These are phyloP conservation scores for Andrena bicolor DNA, from an alignment of 2,888 invertebrate genomes.

Conservation along the genomic window DNA sequence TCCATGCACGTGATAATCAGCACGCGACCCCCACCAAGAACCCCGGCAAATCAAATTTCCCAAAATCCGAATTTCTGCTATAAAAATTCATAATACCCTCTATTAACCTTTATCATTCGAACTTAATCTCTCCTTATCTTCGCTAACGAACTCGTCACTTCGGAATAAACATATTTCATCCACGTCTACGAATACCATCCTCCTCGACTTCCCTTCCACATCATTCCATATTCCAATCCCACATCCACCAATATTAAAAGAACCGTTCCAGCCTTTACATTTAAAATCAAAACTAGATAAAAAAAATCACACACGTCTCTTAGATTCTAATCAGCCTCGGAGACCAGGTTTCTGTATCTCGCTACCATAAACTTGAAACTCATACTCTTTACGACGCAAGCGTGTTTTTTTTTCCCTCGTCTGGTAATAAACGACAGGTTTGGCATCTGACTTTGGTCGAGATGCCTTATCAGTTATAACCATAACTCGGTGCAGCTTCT, in stretches of 20 bases:
- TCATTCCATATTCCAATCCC: not conserved
- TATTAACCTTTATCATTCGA: too few relatives aligned
- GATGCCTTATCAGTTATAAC: constrained; percentile 20
- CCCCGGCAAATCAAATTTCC: too few relatives aligned
- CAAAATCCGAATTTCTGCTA: too few relatives aligned
- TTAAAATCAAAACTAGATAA: not conserved
- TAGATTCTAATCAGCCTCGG: not conserved
- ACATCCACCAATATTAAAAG: not conserved
- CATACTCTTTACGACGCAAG: not conserved
- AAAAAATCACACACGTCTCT: not conserved
- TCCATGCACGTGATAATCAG: too few relatives aligned
- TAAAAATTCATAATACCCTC: too few relatives aligned
- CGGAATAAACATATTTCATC: not conserved
- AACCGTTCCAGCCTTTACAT: not conserved
- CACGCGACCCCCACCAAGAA: too few relatives aligned
- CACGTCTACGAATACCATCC: not conserved
- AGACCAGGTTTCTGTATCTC: not conserved
- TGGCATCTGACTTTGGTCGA: not conserved
- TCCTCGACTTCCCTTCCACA: not conserved
- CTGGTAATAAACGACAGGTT: not conserved
- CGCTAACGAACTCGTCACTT: not conserved
- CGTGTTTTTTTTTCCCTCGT: not conserved
- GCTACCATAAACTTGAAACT: not conserved
- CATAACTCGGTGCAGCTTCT: constrained; percentile 10
- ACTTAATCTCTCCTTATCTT: not conserved